Evolutionary conservation across 2,888 invertebrate species (phyloP).

Genomic region (Eristalis tenax): DNA sequence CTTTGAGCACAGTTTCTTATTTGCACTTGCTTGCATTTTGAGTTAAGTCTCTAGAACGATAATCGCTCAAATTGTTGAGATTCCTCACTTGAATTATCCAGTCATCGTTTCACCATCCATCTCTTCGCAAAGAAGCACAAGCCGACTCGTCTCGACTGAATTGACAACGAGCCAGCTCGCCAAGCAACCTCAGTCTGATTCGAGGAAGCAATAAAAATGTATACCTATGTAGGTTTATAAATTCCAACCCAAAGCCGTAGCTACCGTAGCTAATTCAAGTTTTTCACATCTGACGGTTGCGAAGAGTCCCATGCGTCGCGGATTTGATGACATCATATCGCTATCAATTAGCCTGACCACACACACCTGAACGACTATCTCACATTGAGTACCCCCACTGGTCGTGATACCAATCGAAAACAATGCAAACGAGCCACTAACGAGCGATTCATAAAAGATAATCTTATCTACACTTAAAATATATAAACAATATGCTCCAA

Average conservation of each 20-base stretch:
- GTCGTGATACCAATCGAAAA: not conserved
- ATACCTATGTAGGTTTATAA: no score
- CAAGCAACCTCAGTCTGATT: conserved; percentile 1
- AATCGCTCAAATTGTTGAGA: not conserved
- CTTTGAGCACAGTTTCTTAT: not conserved
- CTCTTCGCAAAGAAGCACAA: not conserved
- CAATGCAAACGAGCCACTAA: not conserved
- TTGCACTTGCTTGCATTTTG: not conserved
- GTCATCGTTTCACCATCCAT: not conserved
- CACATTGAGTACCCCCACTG: not conserved
- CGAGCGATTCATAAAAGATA: conserved; percentile 12
- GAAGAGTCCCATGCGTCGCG: conserved; percentile 33
- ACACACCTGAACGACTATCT: conserved; percentile 43
- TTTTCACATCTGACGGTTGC: conserved; percentile 26
- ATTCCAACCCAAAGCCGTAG: not conserved
- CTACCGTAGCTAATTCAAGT: conserved; percentile 13
- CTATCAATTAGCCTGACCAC: conserved; percentile 31
- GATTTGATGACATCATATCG: conserved; percentile 61
- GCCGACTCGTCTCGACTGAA: not conserved
- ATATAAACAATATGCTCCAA: conserved; percentile 28
- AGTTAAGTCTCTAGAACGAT: not conserved
- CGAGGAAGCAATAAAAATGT: conserved; percentile 38
- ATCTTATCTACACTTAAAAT: conserved; percentile 24
- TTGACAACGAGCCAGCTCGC: not conserved
- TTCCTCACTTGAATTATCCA: not conserved